Evolutionary conservation across 2,888 invertebrate genomes (phyloP), one percentile per base, ranked within the genome.

Genomic region (Periphyllus acericola): DNA sequence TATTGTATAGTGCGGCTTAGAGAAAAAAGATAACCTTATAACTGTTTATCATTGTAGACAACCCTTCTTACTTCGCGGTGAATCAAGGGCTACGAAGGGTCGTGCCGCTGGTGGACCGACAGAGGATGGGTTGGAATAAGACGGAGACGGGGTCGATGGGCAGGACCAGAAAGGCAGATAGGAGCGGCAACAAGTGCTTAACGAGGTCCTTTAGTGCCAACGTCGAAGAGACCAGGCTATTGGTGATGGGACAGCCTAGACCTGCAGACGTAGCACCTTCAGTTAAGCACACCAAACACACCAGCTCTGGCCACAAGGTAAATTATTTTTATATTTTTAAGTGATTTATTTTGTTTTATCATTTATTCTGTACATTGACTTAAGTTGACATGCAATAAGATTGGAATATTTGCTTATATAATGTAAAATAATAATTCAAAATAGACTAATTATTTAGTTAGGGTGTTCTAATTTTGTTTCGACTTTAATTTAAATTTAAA

Each of bases 1-100:
- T 66, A 87, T 87, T 87, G 87, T 87, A 21, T 66, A 29, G 46
- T n/a, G 11, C 36, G 36, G n/a, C 60, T 8, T 74, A 60, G 21
- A 46, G 29, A n/a, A n/a, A 66, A 25, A 29, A 14, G 60, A 88
- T 85, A 89, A 55, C 25, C 25, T 29, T n/a, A 84, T 34, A 72
- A 85, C 74, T 71, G 83, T 88, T 89, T 88, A 55, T 72, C 89
- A 60, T 90, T 89, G 21, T 90, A 91, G 95, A 95, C 92, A 96
- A 95, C 92, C 95, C 95, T 78, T 95, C 95, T 89, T 96, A 96
- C 91, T 96, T 96, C 92, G 94, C 95, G 90, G 92, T 90, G 93
- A 93, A 90, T 93, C 93, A 91, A 93, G 91, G 89, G 90, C 90
- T 90, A 89, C 91, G 80, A 89, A 90, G n/a, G 89, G 89, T 89